Percentiles rank a stretch among this genome's conserved stretches.
These are phyloP conservation scores for Rhinichthys osculus DNA, from an alignment of 2,797 vertebrate genomes.

Conservation along the genomic window DNA sequence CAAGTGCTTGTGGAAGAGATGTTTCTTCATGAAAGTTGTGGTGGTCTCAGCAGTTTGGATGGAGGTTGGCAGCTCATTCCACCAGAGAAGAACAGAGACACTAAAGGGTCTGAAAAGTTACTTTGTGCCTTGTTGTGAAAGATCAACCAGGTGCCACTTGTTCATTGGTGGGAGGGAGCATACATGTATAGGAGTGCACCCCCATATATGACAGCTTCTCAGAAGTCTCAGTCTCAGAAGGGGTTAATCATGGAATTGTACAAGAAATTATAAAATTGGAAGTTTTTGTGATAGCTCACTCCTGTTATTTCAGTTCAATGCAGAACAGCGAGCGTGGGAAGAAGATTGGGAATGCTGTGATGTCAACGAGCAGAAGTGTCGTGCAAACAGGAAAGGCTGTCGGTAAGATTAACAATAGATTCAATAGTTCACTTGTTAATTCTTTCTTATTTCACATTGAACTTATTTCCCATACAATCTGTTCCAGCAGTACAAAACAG, in stretches of 20 bases:
- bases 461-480: background rate
- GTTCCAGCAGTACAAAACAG: background rate
- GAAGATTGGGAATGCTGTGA: constrained; percentile 94
- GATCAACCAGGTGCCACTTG: background rate
- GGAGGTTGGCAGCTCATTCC: background rate
- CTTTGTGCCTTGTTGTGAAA: background rate
- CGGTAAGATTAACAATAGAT: constrained; percentile 74
- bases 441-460: background rate
- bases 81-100: background rate
- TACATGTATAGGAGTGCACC: background rate
- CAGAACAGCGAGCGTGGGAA: constrained; percentile 98
- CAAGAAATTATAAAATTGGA: background rate
- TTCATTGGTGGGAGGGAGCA: background rate
- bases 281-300: background rate
- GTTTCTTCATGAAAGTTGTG: background rate
- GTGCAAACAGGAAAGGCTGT: constrained; percentile 97
- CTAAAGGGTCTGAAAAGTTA: background rate
- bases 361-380: constrained; percentile 91
- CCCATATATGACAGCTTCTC: background rate
- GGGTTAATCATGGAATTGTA: background rate
- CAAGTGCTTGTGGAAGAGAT: too few species aligned
- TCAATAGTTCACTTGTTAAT: background rate
- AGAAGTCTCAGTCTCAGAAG: background rate
- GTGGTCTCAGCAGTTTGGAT: background rate
- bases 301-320: constrained; percentile 85